Conservation (phyloP, 1,140 invertebrate species). For the Trachymyrmex cornetzi region DNA sequence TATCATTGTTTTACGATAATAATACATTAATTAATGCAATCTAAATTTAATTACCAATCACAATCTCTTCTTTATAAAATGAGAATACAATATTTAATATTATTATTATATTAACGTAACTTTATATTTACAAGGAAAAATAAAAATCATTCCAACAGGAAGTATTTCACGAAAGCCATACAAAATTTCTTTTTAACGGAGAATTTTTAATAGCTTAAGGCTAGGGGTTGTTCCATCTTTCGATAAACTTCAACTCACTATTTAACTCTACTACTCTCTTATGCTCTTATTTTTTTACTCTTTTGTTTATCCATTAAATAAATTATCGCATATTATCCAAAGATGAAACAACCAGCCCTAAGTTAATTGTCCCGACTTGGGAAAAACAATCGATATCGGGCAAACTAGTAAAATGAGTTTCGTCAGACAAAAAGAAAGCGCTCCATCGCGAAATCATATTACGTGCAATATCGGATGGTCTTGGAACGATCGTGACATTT, state of each 20-base stretch:
- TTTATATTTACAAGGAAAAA: slow-evolving; percentile 11
- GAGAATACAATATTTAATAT: neutral
- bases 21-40: slow-evolving; percentile 8
- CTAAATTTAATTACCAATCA: slow-evolving; percentile 25
- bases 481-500: slow-evolving; percentile 32
- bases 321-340: too few species aligned
- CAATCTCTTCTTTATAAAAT: neutral
- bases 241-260: too few species aligned
- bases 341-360: too few species aligned
- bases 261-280: too few species aligned
- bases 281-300: too few species aligned
- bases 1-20: neutral
- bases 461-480: slow-evolving; percentile 51
- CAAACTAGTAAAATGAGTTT: slow-evolving; percentile 41
- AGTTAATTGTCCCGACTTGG: slow-evolving; percentile 60
- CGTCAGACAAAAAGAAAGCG: slow-evolving; percentile 48
- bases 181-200: neutral
- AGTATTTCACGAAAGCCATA: neutral
- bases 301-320: too few species aligned
- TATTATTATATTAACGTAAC: neutral
- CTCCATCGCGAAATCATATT: slow-evolving; percentile 62
- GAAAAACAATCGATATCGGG: slow-evolving; percentile 63
- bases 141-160: neutral
- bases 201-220: neutral
- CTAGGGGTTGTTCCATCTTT: too few species aligned